phyloP scores from a whole-genome alignment of 2,888 invertebrate genomes.

The Hybos culiciformis region DNA sequence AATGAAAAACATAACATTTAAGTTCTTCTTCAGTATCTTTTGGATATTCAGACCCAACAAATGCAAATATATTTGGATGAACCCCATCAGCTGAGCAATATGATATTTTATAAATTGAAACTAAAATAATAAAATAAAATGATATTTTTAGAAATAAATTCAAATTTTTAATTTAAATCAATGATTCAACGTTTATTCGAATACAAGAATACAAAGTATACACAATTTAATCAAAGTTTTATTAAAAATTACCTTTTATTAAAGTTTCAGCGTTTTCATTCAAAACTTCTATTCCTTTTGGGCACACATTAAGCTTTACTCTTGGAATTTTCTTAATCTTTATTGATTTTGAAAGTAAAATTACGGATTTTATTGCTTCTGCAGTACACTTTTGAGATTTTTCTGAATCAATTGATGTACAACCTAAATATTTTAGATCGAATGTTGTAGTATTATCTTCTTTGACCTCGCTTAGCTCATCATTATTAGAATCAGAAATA shows the following conservation, averaged over 20 bases:
- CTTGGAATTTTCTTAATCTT: slow-evolving; percentile 43
- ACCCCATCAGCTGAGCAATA: slow-evolving; percentile 81
- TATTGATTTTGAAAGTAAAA: slow-evolving; percentile 49
- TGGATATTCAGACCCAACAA: slow-evolving; percentile 36
- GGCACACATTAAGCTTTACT: slow-evolving; percentile 59
- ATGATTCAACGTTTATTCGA: no score
- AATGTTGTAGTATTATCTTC: slow-evolving; percentile 17
- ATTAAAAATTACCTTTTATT: no score
- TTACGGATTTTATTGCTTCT: slow-evolving; percentile 67
- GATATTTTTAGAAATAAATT: no score
- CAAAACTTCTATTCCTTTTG: slow-evolving; percentile 61
- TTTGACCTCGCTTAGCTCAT: background rate
- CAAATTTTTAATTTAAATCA: no score
- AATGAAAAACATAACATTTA: slow-evolving; percentile 77
- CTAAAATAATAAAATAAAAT: no score
- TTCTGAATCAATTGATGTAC: slow-evolving; percentile 22
- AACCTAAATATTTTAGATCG: slow-evolving; percentile 24
- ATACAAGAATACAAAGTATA: no score
- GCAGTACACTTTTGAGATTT: slow-evolving; percentile 45
- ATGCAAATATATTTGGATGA: slow-evolving; percentile 76
- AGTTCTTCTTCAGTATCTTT: slow-evolving; percentile 51
- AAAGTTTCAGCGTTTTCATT: slow-evolving; percentile 58
- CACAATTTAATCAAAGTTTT: no score
- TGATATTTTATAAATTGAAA: slow-evolving; percentile 80
- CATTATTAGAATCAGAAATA: slow-evolving; percentile 10